Evolutionary conservation across 2,888 invertebrate genomes (phyloP), one percentile per base, ranked within the genome.

Genomic region (Reticulitermes lucifugus): DNA sequence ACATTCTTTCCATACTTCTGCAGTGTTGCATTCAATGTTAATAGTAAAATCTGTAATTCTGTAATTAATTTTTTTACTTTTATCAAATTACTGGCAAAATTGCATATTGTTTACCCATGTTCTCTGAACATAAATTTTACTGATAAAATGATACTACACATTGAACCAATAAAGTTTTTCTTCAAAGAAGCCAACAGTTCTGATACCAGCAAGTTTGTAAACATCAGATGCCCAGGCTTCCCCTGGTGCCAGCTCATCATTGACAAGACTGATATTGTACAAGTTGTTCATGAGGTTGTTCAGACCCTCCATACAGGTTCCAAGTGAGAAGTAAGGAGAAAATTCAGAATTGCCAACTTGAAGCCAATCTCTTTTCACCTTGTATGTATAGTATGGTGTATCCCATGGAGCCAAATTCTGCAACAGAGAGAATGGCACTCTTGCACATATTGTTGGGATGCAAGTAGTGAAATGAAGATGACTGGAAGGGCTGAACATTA

Each of bases 241-340:
- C 0, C 95, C 96, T 35, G 94, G 93, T 87, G 93, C 91, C 89
- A 96, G 93, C 87, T 96, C 95, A 65, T 95, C 94, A 82, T 95
- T 93, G 87, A 95, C 93, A 85, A 99, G 91, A 2, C 93, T 94
- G 70, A 99, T 96, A 0, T 96, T 97, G 89, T 96, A 98, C 7
- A 99, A 91, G 41, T 94, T 93, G 87, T 95, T 93, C 88, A 98
- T 96, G n/a, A 99, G 91, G 89, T 95, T 93, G 90, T 97, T 97
- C n/a, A 99, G 92, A 0, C 99, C 99, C 89, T 98, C 98, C 98
- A 99, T 99, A 89, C 99, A 98, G 12, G 96, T 94, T 0, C 99
- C 99, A 0, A 99, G 92, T 21, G 97, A 98, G 91, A 98, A 98
- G 90, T 96, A 98, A 4, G 96, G 96, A 73, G 95, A 93, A 89